Evolutionary conservation across 2,113 vertebrate genomes (phyloP), one percentile per base, ranked within the genome.

Genomic region (Tretioscincus oriximinensis): DNA sequence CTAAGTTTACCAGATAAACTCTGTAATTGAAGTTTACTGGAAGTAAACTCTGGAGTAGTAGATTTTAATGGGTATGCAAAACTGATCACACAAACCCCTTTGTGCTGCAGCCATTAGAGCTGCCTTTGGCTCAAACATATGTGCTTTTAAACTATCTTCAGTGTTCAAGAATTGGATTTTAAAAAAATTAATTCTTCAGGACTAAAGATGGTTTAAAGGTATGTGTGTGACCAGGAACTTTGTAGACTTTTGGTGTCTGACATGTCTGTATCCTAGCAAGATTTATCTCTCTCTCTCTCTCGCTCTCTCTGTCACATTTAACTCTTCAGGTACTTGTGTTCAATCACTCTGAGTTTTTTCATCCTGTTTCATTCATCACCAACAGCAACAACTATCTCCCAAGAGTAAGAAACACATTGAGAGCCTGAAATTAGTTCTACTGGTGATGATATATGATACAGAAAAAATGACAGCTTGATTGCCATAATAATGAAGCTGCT

Each of bases 381-480:
- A 81, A 22, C 47, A 86, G 73, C 20, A 88, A 80, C 73, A 87
- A 35, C 29, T 80, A 65, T 77, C 84, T 90, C 80, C 65, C 86
- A 80, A 87, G 83, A 88, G 67, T 0, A 87, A 49, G 31, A 88
- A 88, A 83, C 80, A 86, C 72, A 63, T 10, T 86, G 83, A 81
- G 75, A 85, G 72, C 77, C 77, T 81, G 80, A 91, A 91, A 90
- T 87, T 88, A 88, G 78, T 89, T 89, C 89, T 91, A 85, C 78
- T 90, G 75, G 75, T 83, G 74, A 83, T 45, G 3, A 88, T 86
- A 74, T 66, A 76, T 77, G 85, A 84, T 88, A 29, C 63, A 91
- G 86, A 76, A 82, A n/a, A 87, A 63, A 78, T 0, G 73, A 86
- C 81, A 90, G 14, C 18, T 89, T 88, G 89, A 89, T 86, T 91